These are phyloP conservation scores for Dioctria linearis DNA, from an alignment of 2,888 invertebrate species.

Conservation along the genomic window DNA sequence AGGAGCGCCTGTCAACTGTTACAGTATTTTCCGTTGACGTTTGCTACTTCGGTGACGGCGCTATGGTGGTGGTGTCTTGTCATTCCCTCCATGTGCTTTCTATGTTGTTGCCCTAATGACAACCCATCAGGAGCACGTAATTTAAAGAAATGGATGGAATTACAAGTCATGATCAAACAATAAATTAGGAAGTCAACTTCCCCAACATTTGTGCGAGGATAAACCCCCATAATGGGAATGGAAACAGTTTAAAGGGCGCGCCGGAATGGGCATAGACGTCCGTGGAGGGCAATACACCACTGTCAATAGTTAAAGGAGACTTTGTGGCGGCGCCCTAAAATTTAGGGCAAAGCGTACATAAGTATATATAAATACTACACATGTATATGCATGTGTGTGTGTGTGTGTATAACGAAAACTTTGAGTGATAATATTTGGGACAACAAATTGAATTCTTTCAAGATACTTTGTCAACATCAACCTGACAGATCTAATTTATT, in stretches of 20 bases:
- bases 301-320: slow-evolving; percentile 45
- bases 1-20: slow-evolving; percentile 11
- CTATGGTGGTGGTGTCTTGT: not conserved
- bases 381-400: too few species aligned
- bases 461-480: slow-evolving; percentile 57
- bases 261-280: not conserved
- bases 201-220: slow-evolving; percentile 16
- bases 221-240: slow-evolving; percentile 6
- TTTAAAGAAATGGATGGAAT: slow-evolving; percentile 57
- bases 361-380: not conserved
- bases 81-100: slow-evolving; percentile 35
- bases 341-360: not conserved
- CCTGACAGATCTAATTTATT: slow-evolving; percentile 56
- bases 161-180: slow-evolving; percentile 58
- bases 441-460: slow-evolving; percentile 57
- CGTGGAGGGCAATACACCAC: not conserved
- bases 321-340: slow-evolving; percentile 12
- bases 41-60: not conserved
- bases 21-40: slow-evolving; percentile 22
- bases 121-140: slow-evolving; percentile 57
- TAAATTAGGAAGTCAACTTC: slow-evolving; percentile 55
- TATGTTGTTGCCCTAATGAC: slow-evolving; percentile 54
- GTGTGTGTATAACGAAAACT: slow-evolving; percentile 18
- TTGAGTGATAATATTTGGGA: slow-evolving; percentile 48
- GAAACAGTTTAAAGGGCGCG: slow-evolving; percentile 26